Evolutionary conservation across 1,140 invertebrate species (phyloP), one percentile per base, ranked within the genome.

Genomic region (Philopotamus ludificatus): DNA sequence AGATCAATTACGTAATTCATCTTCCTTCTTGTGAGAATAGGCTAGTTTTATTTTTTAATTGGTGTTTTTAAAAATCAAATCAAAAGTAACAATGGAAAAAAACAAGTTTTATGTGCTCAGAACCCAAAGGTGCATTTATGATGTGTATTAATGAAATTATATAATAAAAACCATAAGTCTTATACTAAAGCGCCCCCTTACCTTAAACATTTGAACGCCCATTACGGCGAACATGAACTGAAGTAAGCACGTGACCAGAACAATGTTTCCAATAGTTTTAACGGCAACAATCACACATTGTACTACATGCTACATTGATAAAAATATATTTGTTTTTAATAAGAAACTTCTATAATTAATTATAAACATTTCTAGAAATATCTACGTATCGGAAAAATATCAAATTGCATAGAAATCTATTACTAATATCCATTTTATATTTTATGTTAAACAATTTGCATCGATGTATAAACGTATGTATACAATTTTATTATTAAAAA

Each of bases 201-300:
- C 94, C 92, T 99, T 99, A 85, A 99, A 99, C 75, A 99, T 90
- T 86, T 99, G 97, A 80, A 99, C 98, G 85, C 97, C 97, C 84
- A 99, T 99, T 80, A 99, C 97, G 80, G 97, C 95, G 83, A 99
- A 99, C 96, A 99, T 99, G 88, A 99, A 99, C 85, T 98, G 93
- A 76, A 99, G 92, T 74, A 99, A 91, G 85, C 95, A 95, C 80
- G 96, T 98, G 81, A 99, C 95, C 89, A 98, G 87, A 89, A 98
- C 95, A 83, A 98, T 98, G 87, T 98, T 98, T 81, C 95, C 95
- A 82, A 98, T 98, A 74, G 95, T 98, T 89, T 97, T 98, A 79
- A 98, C 94, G 77, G 95, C 95, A 79, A 98, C 95, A 84, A 98
- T 96, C 81, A 98, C 95, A 86, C 95, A 98, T 85, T 97, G 95